Evolutionary conservation across 2,888 invertebrate genomes (phyloP).

Genomic region (Bombylius discolor): DNA sequence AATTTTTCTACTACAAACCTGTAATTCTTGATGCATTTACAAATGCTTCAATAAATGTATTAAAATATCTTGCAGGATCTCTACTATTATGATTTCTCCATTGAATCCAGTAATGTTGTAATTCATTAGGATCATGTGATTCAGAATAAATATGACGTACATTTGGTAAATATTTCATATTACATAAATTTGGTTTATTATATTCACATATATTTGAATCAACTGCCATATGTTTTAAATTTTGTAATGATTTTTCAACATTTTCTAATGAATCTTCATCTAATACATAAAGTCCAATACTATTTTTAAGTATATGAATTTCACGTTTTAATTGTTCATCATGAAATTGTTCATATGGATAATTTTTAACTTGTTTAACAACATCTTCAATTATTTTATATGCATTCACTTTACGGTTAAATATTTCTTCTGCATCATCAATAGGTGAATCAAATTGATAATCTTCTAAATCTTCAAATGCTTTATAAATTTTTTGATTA

Average conservation of each 20-base stretch:
- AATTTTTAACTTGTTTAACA: constrained; percentile 44
- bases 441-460: too few species aligned
- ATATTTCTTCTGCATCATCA: background rate
- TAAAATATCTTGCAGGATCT: constrained; percentile 28
- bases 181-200: constrained; percentile 20
- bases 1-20: constrained; percentile 14
- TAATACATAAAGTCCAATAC: background rate
- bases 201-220: constrained; percentile 13
- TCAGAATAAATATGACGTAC: constrained; percentile 26
- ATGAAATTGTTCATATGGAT: constrained; percentile 18
- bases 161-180: constrained; percentile 28
- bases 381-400: constrained; percentile 6
- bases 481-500: too few species aligned
- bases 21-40: constrained; percentile 26
- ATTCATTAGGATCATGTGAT: constrained; percentile 25
- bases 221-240: background rate
- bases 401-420: too few species aligned
- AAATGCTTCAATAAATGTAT: constrained; percentile 26
- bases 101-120: constrained; percentile 29
- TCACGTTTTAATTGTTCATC: constrained; percentile 18
- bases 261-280: too few species aligned
- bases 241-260: too few species aligned
- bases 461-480: too few species aligned
- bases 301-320: background rate
- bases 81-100: constrained; percentile 29